Conservation (phyloP, 2,797 vertebrate genomes). For the Muraenolepis orangiensis region DNA sequence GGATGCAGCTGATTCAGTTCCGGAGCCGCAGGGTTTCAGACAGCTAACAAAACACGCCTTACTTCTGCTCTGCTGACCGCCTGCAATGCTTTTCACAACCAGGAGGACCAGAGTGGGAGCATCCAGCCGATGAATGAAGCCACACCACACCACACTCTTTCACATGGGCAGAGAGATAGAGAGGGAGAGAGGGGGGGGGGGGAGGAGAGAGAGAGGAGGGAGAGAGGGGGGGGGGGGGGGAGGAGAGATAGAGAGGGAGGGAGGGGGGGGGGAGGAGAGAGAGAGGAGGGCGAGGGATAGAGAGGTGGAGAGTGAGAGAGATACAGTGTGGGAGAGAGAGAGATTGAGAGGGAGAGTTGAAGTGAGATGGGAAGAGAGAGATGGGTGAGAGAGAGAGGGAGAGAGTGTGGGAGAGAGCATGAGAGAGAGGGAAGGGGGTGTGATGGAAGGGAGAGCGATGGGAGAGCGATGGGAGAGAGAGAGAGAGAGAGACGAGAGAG, state of each 20-base stretch:
- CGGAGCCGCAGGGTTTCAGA: conserved; percentile 86
- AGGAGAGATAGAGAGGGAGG: background rate
- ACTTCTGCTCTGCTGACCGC: conserved; percentile 86
- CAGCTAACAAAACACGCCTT: conserved; percentile 91
- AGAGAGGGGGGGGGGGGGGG: background rate
- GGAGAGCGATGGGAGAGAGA: no score
- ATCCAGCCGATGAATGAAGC: conserved; percentile 73
- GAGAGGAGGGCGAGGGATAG: conserved; percentile 34
- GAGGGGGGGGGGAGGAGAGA: background rate
- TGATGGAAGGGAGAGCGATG: no score
- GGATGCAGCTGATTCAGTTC: conserved; percentile 82
- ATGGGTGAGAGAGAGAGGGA: background rate
- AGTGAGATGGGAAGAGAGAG: conserved; percentile 48
- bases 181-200: background rate
- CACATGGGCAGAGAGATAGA: conserved; percentile 51
- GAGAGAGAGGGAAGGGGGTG: background rate
- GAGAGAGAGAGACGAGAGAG: background rate
- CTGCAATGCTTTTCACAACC: conserved; percentile 87
- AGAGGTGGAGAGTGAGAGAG: conserved; percentile 28
- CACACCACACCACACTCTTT: conserved; percentile 70
- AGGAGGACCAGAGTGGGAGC: conserved; percentile 75
- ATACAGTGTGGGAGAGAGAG: no score
- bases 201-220: background rate
- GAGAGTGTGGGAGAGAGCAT: background rate
- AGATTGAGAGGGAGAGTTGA: background rate